Percentiles rank a stretch among this genome's conserved stretches.
phyloP scores from a whole-genome alignment of 2,113 vertebrate genomes.

The human region DNA sequence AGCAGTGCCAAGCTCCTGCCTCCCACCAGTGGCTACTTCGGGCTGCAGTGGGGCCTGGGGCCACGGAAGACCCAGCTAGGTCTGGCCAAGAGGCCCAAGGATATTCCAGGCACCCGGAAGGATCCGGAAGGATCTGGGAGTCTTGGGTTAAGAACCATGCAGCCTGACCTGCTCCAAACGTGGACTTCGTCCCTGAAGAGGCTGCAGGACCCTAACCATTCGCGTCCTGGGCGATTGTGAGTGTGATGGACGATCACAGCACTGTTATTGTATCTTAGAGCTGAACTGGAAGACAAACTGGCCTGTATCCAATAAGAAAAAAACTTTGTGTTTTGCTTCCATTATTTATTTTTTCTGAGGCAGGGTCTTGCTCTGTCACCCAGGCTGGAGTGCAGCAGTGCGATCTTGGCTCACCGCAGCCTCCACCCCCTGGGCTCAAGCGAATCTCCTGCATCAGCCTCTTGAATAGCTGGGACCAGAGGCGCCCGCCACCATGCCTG shows the following conservation, averaged over 20 bases:
- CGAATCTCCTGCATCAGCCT: neutral
- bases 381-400: neutral
- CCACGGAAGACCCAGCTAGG: fast-evolving
- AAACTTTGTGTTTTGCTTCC: neutral
- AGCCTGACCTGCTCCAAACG: neutral
- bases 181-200: neutral
- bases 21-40: neutral
- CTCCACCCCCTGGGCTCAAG: neutral
- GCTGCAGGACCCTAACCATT: fast-evolving
- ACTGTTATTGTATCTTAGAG: fast-evolving
- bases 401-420: neutral
- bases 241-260: fast-evolving
- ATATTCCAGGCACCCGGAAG: neutral
- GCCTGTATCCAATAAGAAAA: too few species aligned
- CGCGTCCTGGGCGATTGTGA: fast-evolving
- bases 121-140: too few species aligned
- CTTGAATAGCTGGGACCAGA: neutral
- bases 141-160: neutral
- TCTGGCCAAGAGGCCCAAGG: neutral
- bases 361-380: neutral
- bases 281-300: fast-evolving
- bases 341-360: neutral
- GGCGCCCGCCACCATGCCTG: too few species aligned
- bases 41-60: neutral
- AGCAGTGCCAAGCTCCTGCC: neutral